These are phyloP conservation scores for Mimumesa dahlbomi DNA, from an alignment of 2,888 invertebrate species.

Conservation along the genomic window DNA sequence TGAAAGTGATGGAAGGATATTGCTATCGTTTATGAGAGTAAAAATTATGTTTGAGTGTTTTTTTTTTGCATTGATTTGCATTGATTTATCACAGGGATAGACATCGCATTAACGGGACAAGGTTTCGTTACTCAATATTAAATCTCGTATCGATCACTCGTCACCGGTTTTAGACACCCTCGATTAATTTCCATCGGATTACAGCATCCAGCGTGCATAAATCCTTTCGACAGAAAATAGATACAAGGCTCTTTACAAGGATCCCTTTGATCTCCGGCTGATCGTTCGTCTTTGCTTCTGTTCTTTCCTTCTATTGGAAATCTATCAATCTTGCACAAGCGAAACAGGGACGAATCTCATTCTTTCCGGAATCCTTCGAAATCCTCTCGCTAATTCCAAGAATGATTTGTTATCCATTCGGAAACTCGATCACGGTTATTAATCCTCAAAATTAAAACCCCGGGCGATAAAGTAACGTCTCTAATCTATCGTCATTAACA, in stretches of 20 bases:
- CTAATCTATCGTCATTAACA: too few species aligned
- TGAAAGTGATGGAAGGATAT: too few species aligned
- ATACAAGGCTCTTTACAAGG: conserved; percentile 27
- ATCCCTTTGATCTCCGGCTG: conserved; percentile 30
- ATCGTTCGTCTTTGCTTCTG: conserved; percentile 25
- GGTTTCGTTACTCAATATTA: conserved; percentile 26
- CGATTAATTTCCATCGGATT: conserved; percentile 48
- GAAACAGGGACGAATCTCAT: neutral
- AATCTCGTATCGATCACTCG: conserved; percentile 44
- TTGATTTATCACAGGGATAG: too few species aligned
- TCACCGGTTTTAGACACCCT: conserved; percentile 37
- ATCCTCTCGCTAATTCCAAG: too few species aligned
- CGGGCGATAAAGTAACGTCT: too few species aligned
- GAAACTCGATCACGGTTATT: too few species aligned
- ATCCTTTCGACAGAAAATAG: conserved; percentile 37
- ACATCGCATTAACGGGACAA: conserved; percentile 43
- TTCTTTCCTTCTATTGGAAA: conserved; percentile 17
- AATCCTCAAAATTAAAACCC: too few species aligned
- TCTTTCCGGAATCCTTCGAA: neutral
- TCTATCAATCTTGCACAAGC: conserved; percentile 25
- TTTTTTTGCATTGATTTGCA: too few species aligned
- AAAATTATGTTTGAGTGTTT: too few species aligned
- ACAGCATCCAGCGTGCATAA: conserved; percentile 25
- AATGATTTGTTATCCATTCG: too few species aligned
- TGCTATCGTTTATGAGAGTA: too few species aligned